phyloP scores from a whole-genome alignment of 2,113 vertebrate species.

The Oxygymnocypris stewartii region DNA sequence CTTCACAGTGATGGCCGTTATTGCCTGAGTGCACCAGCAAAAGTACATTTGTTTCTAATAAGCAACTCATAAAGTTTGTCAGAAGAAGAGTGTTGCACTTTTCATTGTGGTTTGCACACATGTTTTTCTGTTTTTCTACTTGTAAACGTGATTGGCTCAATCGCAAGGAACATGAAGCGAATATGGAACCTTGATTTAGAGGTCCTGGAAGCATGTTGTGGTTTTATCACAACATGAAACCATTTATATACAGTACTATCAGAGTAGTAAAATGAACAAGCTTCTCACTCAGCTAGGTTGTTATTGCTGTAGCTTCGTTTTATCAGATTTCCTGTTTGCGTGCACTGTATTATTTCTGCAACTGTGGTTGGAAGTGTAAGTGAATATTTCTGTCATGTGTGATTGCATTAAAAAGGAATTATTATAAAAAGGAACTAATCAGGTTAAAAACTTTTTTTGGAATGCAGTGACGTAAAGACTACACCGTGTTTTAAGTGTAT shows the following conservation, averaged over 20 bases:
- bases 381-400: neutral
- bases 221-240: neutral
- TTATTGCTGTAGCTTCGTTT: conserved; percentile 3
- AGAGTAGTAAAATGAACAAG: conserved; percentile 5
- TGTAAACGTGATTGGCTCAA: conserved; percentile 51
- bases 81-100: conserved; percentile 16
- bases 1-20: conserved; percentile 7
- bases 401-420: no score
- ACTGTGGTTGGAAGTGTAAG: neutral
- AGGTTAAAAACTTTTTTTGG: neutral
- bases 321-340: neutral
- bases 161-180: conserved; percentile 33
- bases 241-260: conserved; percentile 6
- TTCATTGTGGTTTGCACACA: conserved; percentile 47
- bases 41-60: conserved; percentile 50
- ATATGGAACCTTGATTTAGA: conserved; percentile 45
- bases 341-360: neutral
- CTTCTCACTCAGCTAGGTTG: conserved; percentile 33
- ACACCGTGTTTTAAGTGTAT: neutral
- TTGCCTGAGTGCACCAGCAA: conserved; percentile 27
- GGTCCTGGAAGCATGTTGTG: conserved; percentile 25
- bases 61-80: conserved; percentile 43
- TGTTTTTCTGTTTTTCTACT: conserved; percentile 60
- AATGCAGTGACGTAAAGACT: neutral
- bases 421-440: neutral